phyloP scores from a whole-genome alignment of 2,888 invertebrate species.

The Sminthurides aquaticus region DNA sequence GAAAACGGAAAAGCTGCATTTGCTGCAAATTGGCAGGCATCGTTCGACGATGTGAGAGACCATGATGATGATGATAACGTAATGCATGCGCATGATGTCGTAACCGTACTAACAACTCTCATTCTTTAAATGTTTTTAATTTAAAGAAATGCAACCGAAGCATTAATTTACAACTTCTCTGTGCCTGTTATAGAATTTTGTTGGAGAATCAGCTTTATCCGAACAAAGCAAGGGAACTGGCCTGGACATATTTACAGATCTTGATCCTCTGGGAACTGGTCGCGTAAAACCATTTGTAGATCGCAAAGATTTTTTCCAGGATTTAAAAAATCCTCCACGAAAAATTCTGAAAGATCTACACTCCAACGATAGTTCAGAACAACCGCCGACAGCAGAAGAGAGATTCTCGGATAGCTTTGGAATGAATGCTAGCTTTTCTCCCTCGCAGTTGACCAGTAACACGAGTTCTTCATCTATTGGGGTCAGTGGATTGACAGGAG shows the following conservation, averaged over 20 bases:
- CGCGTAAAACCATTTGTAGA: slow-evolving; percentile 86
- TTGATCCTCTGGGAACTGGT: slow-evolving; percentile 80
- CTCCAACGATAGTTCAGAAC: slow-evolving; percentile 9
- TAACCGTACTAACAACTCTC: no score
- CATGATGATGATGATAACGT: neutral
- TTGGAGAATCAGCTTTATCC: slow-evolving; percentile 30
- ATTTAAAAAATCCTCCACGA: slow-evolving; percentile 88
- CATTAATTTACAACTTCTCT: neutral
- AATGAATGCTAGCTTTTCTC: slow-evolving; percentile 31
- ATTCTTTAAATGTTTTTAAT: no score
- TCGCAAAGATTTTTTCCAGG: slow-evolving; percentile 93
- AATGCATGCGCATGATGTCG: slow-evolving; percentile 2
- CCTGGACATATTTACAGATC: slow-evolving; percentile 77
- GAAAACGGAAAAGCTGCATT: no score
- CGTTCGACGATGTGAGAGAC: slow-evolving; percentile 42
- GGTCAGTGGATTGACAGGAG: neutral
- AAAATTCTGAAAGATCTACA: slow-evolving; percentile 71
- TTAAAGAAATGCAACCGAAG: neutral
- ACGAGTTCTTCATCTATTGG: slow-evolving; percentile 34
- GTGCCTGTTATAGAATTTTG: slow-evolving; percentile 43
- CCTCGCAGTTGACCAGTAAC: slow-evolving; percentile 27
- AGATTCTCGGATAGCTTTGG: slow-evolving; percentile 30
- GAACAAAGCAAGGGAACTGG: slow-evolving; percentile 7
- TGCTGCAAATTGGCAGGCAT: slow-evolving; percentile 34
- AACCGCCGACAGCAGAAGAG: slow-evolving; percentile 12